Conservation (phyloP, 2,888 invertebrate species). For the Caenorhabditis parvicauda region DNA sequence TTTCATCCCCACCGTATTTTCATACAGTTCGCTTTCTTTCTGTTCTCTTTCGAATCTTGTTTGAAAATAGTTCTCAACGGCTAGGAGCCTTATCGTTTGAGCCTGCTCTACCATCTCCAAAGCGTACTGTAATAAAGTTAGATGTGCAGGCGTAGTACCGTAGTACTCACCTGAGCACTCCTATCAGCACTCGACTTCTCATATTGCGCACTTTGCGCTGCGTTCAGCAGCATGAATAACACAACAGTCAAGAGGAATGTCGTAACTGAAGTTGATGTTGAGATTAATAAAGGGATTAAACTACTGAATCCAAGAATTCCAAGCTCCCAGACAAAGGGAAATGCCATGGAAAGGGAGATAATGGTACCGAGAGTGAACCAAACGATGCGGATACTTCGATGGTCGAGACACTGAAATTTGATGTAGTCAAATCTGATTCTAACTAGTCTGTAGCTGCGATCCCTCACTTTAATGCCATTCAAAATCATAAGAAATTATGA, state of each 20-base stretch:
- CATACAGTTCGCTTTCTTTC: slow-evolving; percentile 13
- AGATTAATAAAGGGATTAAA: too few relatives aligned
- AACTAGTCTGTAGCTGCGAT: too few relatives aligned
- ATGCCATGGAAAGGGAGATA: slow-evolving; percentile 29
- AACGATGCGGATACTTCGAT: slow-evolving; percentile 35
- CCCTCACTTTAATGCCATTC: too few relatives aligned
- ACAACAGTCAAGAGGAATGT: slow-evolving; percentile 23
- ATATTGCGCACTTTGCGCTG: slow-evolving; percentile 16
- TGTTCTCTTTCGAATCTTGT: slow-evolving; percentile 50
- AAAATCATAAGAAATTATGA: too few relatives aligned
- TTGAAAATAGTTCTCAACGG: slow-evolving; percentile 62
- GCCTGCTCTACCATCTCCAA: slow-evolving; percentile 65
- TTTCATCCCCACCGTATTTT: slow-evolving; percentile 11
- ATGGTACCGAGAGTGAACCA: slow-evolving; percentile 25
- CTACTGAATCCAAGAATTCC: slow-evolving; percentile 21
- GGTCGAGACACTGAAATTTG: slow-evolving; percentile 33
- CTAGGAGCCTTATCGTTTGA: slow-evolving; percentile 63
- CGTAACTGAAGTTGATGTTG: too few relatives aligned
- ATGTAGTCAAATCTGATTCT: too few relatives aligned
- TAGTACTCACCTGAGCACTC: slow-evolving; percentile 9
- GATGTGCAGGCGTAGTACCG: neutral
- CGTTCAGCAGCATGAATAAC: slow-evolving; percentile 15
- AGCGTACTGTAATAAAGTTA: slow-evolving; percentile 50
- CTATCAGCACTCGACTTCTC: slow-evolving; percentile 27
- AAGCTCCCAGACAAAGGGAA: slow-evolving; percentile 32